Evolutionary conservation across 2,797 vertebrate species (phyloP).

Genomic region (Phoxinus dragarum): DNA sequence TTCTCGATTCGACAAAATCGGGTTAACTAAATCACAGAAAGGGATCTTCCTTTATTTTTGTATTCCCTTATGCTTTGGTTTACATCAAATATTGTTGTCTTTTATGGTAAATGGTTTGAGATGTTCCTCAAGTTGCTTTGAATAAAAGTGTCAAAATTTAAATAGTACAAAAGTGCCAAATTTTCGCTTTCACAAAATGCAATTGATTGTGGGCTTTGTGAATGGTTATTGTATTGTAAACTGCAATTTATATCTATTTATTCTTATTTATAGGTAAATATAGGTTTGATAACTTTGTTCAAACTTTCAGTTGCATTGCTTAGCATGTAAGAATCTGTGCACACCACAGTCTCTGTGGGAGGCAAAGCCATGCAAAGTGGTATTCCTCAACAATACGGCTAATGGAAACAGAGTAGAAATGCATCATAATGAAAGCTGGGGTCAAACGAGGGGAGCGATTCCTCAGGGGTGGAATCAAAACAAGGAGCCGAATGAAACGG

Average conservation of each 20-base stretch:
- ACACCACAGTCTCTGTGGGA: slow-evolving; percentile 29
- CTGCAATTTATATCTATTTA: background rate
- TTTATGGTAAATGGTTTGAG: background rate
- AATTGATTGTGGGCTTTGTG: background rate
- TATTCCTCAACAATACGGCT: slow-evolving; percentile 50
- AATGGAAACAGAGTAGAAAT: slow-evolving; percentile 60
- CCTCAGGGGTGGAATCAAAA: slow-evolving; percentile 62
- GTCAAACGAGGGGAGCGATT: slow-evolving; percentile 62
- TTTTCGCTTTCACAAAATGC: no score
- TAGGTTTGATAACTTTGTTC: slow-evolving; percentile 2
- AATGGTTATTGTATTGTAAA: background rate
- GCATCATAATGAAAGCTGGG: slow-evolving; percentile 57
- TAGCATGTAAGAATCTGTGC: slow-evolving; percentile 24
- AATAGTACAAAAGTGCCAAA: no score
- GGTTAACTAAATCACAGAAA: background rate
- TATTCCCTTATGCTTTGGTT: background rate
- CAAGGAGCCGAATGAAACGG: slow-evolving; percentile 59
- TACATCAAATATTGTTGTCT: background rate
- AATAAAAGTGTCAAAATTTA: background rate
- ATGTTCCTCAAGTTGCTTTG: background rate
- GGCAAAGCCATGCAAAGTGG: slow-evolving; percentile 42
- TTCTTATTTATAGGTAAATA: background rate
- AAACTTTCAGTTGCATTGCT: slow-evolving; percentile 15
- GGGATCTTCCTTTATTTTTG: background rate
- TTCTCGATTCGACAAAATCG: background rate